Evolutionary conservation across 2,797 vertebrate species (phyloP).

Genomic region (Peromyscus eremicus): DNA sequence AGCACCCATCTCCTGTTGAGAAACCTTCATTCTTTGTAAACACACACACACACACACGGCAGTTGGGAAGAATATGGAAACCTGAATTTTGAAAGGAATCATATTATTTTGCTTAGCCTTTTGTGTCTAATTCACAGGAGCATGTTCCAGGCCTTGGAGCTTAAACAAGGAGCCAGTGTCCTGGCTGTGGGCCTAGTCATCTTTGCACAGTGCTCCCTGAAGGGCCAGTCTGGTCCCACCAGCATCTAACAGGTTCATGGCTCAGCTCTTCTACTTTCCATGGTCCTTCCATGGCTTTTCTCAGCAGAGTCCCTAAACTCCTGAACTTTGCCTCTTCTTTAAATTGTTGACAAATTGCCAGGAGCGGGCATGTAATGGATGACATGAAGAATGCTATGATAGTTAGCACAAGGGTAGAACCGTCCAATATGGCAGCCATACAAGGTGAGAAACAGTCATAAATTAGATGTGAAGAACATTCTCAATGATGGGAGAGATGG

Average conservation of each 20-base stretch:
- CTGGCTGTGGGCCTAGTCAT: not conserved
- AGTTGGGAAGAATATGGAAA: not conserved
- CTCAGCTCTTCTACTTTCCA: conserved; percentile 4
- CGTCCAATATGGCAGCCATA: not conserved
- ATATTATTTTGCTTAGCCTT: not conserved
- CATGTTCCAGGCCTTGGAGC: not conserved
- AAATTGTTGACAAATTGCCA: conserved; percentile 51
- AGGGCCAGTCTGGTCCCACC: fast-evolving
- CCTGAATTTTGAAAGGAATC: not conserved
- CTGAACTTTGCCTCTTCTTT: conserved; percentile 39
- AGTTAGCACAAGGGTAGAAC: not conserved
- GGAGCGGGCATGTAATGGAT: fast-evolving
- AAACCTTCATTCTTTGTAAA: not conserved
- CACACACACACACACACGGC: not conserved
- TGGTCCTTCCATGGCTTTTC: not conserved
- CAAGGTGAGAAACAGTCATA: not conserved
- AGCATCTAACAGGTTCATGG: not conserved
- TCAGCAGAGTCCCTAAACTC: not conserved
- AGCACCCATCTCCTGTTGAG: conserved; percentile 21
- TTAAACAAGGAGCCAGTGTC: not conserved
- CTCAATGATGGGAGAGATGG: no score
- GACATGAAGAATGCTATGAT: fast-evolving
- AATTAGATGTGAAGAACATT: not conserved
- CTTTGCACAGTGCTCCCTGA: fast-evolving
- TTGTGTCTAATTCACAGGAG: not conserved